A percentile compares a stretch with the other conserved stretches of the same genome.
phyloP scores from a whole-genome alignment of 2,797 vertebrate species.

The Antennarius maculatus region DNA sequence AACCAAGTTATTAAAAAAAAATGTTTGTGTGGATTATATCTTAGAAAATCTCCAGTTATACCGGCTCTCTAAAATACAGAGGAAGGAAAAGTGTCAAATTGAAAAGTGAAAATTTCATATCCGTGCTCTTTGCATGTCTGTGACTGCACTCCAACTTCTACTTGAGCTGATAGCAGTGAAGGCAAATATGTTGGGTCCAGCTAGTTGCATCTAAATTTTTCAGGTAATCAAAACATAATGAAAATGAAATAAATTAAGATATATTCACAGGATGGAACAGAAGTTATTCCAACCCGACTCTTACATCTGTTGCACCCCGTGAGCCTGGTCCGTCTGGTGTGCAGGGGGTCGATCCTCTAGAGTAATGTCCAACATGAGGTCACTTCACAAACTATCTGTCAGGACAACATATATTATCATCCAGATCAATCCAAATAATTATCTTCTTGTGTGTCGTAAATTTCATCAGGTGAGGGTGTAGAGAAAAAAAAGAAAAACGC shows the following conservation, averaged over 20 bases:
- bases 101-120: conserved; percentile 15
- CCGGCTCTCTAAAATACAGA: conserved; percentile 19
- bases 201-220: conserved; percentile 23
- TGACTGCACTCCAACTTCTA: conserved; percentile 37
- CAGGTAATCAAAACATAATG: conserved; percentile 25
- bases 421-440: conserved; percentile 82
- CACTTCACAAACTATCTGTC: conserved; percentile 73
- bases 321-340: conserved; percentile 58
- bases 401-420: conserved; percentile 75
- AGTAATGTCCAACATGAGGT: conserved; percentile 67
- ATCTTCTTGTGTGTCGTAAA: conserved; percentile 79
- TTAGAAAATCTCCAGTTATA: no score
- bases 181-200: conserved; percentile 17
- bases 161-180: conserved; percentile 38
- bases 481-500: conserved; percentile 62
- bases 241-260: conserved; percentile 34
- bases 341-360: conserved; percentile 59
- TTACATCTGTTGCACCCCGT: conserved; percentile 43
- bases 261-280: conserved; percentile 48
- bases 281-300: conserved; percentile 35
- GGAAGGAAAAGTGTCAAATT: neutral
- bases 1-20: no score
- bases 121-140: conserved; percentile 5
- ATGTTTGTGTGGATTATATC: no score
- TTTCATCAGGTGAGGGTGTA: conserved; percentile 74